These are phyloP conservation scores for Dromiciops gliroides DNA, from an alignment of 2,113 vertebrate genomes.

Conservation along the genomic window DNA sequence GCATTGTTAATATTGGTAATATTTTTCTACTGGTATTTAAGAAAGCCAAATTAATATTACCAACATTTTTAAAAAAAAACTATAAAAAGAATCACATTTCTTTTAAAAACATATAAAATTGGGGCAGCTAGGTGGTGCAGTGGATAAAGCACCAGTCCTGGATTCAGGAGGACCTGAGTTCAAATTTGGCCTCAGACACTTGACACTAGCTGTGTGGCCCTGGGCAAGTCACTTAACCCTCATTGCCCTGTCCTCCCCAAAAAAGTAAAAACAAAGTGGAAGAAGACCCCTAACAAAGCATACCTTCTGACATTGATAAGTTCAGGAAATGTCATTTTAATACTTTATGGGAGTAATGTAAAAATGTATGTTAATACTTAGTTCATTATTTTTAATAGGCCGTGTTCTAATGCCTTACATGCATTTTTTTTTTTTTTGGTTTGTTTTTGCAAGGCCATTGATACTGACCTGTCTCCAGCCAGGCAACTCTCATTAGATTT, in stretches of 20 bases:
- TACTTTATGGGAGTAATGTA: slow-evolving; percentile 53
- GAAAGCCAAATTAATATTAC: not conserved
- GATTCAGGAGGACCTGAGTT: no score
- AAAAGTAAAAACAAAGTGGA: slow-evolving; percentile 61
- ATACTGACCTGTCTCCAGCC: slow-evolving; percentile 71
- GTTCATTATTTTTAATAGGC: slow-evolving; percentile 74
- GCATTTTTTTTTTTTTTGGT: slow-evolving; percentile 54
- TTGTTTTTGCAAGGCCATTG: slow-evolving; percentile 71
- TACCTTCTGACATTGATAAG: slow-evolving; percentile 74
- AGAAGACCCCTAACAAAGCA: slow-evolving; percentile 58
- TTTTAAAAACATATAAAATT: slow-evolving; percentile 30
- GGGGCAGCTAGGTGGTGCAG: no score
- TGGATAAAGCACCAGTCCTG: no score
- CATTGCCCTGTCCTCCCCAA: no score
- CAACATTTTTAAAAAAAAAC: not conserved
- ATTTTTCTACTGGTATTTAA: not conserved
- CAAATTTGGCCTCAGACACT: no score
- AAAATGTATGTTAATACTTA: slow-evolving; percentile 60
- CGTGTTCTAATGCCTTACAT: slow-evolving; percentile 73
- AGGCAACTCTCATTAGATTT: slow-evolving; percentile 76
- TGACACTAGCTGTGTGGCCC: no score
- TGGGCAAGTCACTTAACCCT: no score
- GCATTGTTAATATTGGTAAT: not conserved
- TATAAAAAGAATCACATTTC: not conserved
- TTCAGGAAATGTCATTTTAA: slow-evolving; percentile 68